A percentile compares a stretch with the other conserved stretches of the same genome.
These are phyloP conservation scores for Melinaea marsaeus DNA, from an alignment of 2,888 invertebrate genomes.

Conservation along the genomic window DNA sequence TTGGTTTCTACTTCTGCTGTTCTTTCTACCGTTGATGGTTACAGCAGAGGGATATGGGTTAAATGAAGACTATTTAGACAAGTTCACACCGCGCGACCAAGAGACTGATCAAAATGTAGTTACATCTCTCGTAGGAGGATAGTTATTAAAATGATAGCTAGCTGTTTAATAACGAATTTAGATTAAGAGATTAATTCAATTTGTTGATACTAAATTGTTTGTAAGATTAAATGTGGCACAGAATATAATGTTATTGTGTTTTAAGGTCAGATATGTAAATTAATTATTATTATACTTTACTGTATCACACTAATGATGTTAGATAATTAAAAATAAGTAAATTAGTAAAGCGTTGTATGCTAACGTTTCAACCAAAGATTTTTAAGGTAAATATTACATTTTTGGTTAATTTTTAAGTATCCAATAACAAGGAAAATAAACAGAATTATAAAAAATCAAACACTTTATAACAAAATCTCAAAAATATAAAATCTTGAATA, in stretches of 20 bases:
- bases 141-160: conserved; percentile 24
- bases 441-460: no score
- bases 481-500: no score
- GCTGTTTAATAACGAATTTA: conserved; percentile 7
- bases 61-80: conserved; percentile 37
- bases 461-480: no score
- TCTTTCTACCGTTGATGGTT: conserved; percentile 54
- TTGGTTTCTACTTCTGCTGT: conserved; percentile 57
- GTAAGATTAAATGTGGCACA: neutral
- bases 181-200: conserved; percentile 1
- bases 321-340: no score
- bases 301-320: neutral
- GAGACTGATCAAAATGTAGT: conserved; percentile 33
- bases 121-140: conserved; percentile 49
- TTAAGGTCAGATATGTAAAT: neutral
- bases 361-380: no score
- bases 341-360: no score
- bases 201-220: conserved; percentile 1
- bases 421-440: no score
- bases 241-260: conserved; percentile 1
- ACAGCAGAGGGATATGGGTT: conserved; percentile 47
- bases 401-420: no score
- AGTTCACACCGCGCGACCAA: conserved; percentile 36
- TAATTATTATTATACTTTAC: neutral
- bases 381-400: no score